These are phyloP conservation scores for Perca flavescens DNA, from an alignment of 2,113 vertebrate genomes.

Conservation along the genomic window DNA sequence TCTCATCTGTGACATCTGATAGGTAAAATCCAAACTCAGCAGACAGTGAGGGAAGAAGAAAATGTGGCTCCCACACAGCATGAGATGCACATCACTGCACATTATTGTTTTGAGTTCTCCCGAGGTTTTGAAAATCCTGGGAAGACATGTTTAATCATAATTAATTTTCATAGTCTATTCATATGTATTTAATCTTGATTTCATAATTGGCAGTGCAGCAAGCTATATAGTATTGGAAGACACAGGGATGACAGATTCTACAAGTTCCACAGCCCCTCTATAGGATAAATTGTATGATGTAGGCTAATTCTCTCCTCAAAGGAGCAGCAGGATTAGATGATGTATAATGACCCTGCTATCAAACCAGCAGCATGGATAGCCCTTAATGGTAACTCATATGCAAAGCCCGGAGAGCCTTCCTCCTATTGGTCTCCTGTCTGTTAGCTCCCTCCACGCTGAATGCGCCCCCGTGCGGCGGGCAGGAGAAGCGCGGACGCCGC, in stretches of 20 bases:
- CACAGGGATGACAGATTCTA: conserved; percentile 23
- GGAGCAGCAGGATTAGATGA: conserved; percentile 42
- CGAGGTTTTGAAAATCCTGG: not conserved
- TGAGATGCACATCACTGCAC: conserved; percentile 14
- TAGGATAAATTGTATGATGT: conserved; percentile 53
- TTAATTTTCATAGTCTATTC: too few relatives aligned
- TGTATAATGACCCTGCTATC: conserved; percentile 55
- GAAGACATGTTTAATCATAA: conserved; percentile 12
- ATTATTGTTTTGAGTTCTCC: conserved; percentile 7
- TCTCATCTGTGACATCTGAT: conserved; percentile 20
- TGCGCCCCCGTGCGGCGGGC: conserved; percentile 82
- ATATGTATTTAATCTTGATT: conserved; percentile 21
- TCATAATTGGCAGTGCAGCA: conserved; percentile 29
- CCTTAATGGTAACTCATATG: conserved; percentile 43
- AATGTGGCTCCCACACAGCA: not conserved
- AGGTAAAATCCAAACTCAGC: conserved; percentile 44
- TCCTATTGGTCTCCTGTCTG: conserved; percentile 38
- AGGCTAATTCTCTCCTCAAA: conserved; percentile 37
- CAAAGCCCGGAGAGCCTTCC: conserved; percentile 34
- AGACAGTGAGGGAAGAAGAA: conserved; percentile 6
- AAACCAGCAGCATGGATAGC: conserved; percentile 46
- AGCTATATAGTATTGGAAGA: not conserved
- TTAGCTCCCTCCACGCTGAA: not conserved
- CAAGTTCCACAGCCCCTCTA: not conserved
- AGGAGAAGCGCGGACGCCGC: conserved; percentile 47